Base-by-base conservation (phyloP, 2,888 invertebrate species). In the Phrixothrix hirtus region DNA sequence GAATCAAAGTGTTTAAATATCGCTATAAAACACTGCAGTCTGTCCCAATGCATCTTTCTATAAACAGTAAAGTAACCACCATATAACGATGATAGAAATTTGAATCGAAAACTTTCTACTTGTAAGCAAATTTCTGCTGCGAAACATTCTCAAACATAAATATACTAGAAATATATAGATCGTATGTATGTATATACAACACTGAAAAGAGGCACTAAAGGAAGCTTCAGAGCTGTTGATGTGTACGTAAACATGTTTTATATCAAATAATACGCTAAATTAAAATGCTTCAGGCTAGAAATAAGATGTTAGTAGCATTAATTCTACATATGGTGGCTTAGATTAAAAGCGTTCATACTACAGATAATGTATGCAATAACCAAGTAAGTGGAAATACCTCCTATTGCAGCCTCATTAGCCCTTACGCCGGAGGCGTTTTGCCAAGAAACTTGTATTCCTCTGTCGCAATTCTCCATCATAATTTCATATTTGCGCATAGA, bases 301-400 rank as follows among this genome's bases (percentile, higher is more conserved):
- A 50, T 53, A 57, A 52, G 56, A 55, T 44, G 47, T 57, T 53
- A 60, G 51, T 45, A 46, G 47, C 46, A 38, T 45, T 55, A 52
- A 60, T 53, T 50, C 44, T 32, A 44, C 44, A 51, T 53, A 34
- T 45, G 48, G 56, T 50, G 58, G 54, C 42, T 56, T 48, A 56
- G 52, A 51, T 60, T 58, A 60, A 58, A 60, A 45, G 60, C 48
- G 56, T 60, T 58, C 46, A 51, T 45, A 43, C 48, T 42, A 58
- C 58, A 57, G 54, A 58, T 60, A 60, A 58, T 58, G 49, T 52
- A 57, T 48, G 44, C 50, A 30, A 50, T 58, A 54, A 55, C 56
- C 45, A 47, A 58, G 54, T 55, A 55, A 48, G 55, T 48, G 52
- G 57, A 49, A 59, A 57, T 59, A 49, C 49, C 51, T 52, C 43